Percentiles rank a stretch among this genome's conserved stretches.
Evolutionary conservation across 2,888 invertebrate species (phyloP).

Genomic region (Muscina levida): DNA sequence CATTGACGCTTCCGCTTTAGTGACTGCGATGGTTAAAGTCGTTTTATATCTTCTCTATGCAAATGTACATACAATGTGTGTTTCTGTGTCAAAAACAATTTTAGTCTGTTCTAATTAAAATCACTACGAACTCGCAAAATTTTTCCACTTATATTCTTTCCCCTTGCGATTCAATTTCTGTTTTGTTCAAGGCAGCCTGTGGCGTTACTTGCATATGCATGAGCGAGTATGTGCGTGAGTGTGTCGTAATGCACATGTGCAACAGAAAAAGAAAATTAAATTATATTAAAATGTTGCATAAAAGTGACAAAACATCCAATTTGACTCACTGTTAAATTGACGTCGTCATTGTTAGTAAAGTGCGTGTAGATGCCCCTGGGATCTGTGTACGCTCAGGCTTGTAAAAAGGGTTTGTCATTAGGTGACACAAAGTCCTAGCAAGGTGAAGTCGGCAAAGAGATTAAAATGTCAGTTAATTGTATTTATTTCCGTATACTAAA

Average conservation of each 20-base stretch:
- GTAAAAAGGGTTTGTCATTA: too few species aligned
- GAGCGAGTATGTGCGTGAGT: neutral
- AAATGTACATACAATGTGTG: neutral
- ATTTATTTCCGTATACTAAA: too few species aligned
- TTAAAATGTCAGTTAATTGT: too few species aligned
- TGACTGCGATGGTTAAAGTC: too few species aligned
- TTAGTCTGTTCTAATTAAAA: slow-evolving; percentile 33
- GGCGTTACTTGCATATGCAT: neutral
- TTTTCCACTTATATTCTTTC: neutral
- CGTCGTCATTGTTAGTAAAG: slow-evolving; percentile 11
- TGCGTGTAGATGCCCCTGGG: neutral
- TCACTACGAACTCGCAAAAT: neutral
- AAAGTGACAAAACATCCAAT: slow-evolving; percentile 47
- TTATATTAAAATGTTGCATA: slow-evolving; percentile 52
- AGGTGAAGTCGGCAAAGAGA: too few species aligned
- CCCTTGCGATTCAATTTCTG: neutral
- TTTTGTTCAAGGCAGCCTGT: neutral
- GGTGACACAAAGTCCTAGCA: too few species aligned
- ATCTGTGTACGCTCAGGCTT: neutral
- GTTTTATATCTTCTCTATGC: too few species aligned
- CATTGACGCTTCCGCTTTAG: too few species aligned
- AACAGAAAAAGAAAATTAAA: slow-evolving; percentile 40
- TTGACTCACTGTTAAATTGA: slow-evolving; percentile 26
- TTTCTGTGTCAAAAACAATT: slow-evolving; percentile 26
- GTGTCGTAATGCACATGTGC: neutral